A percentile compares a stretch with the other conserved stretches of the same genome.
Evolutionary conservation across 1,140 invertebrate species (phyloP).

Genomic region (Paralvinella palmiformis): DNA sequence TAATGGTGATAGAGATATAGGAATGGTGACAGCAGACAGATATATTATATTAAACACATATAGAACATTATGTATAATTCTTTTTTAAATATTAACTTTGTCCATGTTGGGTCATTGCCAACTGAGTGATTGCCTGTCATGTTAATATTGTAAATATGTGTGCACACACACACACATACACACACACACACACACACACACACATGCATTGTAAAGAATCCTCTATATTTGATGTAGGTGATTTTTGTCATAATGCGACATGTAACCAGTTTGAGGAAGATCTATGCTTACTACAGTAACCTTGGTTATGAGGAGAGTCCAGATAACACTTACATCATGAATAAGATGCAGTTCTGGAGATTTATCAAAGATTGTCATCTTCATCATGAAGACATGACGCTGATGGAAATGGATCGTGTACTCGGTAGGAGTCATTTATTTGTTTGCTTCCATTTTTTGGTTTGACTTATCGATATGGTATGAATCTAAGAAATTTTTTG

Average conservation of each 20-base stretch:
- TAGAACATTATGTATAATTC: too few relatives aligned
- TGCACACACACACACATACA: not conserved
- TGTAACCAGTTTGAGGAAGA: constrained; percentile 40
- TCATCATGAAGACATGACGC: constrained; percentile 37
- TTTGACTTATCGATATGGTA: too few relatives aligned
- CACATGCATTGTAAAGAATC: too few relatives aligned
- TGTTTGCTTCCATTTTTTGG: too few relatives aligned
- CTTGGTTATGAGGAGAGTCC: constrained; percentile 45
- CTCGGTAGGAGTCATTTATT: constrained; percentile 30
- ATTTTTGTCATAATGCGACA: constrained; percentile 42
- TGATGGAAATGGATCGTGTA: constrained; percentile 48
- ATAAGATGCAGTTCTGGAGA: constrained; percentile 50
- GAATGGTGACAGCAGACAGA: too few relatives aligned
- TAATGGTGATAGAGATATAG: too few relatives aligned
- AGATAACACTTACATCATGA: constrained; percentile 50
- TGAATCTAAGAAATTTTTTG: too few relatives aligned
- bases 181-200: not conserved
- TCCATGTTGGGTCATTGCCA: too few relatives aligned
- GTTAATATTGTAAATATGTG: not conserved
- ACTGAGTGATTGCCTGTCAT: not conserved
- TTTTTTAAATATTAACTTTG: too few relatives aligned
- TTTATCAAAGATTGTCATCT: constrained; percentile 48
- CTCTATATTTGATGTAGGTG: constrained; percentile 32
- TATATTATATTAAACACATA: too few relatives aligned
- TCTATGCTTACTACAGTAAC: constrained; percentile 45